A percentile compares a stretch with the other conserved stretches of the same genome.
Evolutionary conservation across 1,140 invertebrate species (phyloP).

Genomic region (Drosophila lowei): DNA sequence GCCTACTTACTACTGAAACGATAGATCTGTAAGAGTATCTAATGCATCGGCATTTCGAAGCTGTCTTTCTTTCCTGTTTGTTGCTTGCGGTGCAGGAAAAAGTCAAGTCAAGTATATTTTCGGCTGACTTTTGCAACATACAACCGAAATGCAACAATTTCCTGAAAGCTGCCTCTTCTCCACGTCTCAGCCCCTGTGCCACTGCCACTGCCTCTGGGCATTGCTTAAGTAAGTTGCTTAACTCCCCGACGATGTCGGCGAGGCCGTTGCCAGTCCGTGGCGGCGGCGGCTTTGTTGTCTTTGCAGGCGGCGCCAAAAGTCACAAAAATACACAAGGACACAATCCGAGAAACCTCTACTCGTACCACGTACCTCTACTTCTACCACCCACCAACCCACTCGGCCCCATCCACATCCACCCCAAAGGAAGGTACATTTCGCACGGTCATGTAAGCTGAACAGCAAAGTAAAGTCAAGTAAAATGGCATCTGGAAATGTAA

Average conservation of each 20-base stretch:
- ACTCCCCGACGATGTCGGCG: slow-evolving; percentile 51
- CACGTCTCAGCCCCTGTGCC: slow-evolving; percentile 5
- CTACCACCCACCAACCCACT: background rate
- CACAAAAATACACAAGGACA: slow-evolving; percentile 57
- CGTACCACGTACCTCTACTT: too few relatives aligned
- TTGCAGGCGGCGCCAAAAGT: slow-evolving; percentile 72
- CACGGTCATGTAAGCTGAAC: slow-evolving; percentile 57
- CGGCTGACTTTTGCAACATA: slow-evolving; percentile 67
- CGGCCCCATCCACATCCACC: slow-evolving; percentile 4
- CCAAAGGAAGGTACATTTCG: slow-evolving; percentile 40
- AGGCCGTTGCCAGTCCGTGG: slow-evolving; percentile 32
- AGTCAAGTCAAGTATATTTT: slow-evolving; percentile 79
- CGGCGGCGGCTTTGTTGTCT: slow-evolving; percentile 59
- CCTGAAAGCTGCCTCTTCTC: slow-evolving; percentile 55
- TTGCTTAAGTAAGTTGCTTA: slow-evolving; percentile 77
- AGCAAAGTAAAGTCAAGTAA: slow-evolving; percentile 71
- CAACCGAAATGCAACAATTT: slow-evolving; percentile 77
- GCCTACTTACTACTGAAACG: too few relatives aligned
- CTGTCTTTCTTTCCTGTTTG: slow-evolving; percentile 33
- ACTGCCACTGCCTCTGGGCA: slow-evolving; percentile 26
- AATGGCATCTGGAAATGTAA: slow-evolving; percentile 80
- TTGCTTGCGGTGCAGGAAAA: slow-evolving; percentile 56
- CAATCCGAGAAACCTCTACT: too few relatives aligned
- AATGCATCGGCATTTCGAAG: too few relatives aligned
- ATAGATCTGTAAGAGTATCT: too few relatives aligned